phyloP scores from a whole-genome alignment of 1,140 invertebrate genomes.

The Euglossa dilemma region DNA sequence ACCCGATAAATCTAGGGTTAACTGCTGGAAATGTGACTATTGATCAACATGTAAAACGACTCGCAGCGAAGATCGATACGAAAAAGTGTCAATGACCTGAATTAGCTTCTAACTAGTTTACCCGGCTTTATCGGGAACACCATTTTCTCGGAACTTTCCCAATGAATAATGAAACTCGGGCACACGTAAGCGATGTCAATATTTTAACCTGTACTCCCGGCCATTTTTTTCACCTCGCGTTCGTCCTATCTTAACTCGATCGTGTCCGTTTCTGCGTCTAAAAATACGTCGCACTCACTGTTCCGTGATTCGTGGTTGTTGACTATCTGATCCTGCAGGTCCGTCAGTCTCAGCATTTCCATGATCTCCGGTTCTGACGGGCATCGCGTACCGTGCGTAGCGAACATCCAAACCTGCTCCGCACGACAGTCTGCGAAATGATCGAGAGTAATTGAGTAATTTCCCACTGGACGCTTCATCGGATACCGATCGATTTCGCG shows the following conservation, averaged over 20 bases:
- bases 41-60: constrained; percentile 32
- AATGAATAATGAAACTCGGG: no score
- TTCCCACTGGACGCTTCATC: background rate
- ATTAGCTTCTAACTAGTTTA: constrained; percentile 22
- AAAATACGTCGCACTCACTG: constrained; percentile 59
- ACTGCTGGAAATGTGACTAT: constrained; percentile 6
- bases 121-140: background rate
- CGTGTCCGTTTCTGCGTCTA: background rate
- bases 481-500: background rate
- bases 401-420: constrained; percentile 75
- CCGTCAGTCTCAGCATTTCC: constrained; percentile 59
- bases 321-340: constrained; percentile 71
- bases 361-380: constrained; percentile 62
- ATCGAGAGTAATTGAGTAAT: background rate
- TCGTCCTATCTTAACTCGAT: background rate
- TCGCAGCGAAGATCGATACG: constrained; percentile 16
- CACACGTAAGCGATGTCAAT: background rate
- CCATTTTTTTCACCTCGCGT: no score
- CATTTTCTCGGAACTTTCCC: background rate
- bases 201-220: background rate
- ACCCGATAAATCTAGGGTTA: constrained; percentile 35
- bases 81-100: constrained; percentile 47
- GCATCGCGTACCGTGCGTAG: constrained; percentile 75
- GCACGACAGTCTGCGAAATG: constrained; percentile 72
- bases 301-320: constrained; percentile 70